Evolutionary conservation across 2,888 invertebrate species (phyloP).

Genomic region (Ochropleura plecta): DNA sequence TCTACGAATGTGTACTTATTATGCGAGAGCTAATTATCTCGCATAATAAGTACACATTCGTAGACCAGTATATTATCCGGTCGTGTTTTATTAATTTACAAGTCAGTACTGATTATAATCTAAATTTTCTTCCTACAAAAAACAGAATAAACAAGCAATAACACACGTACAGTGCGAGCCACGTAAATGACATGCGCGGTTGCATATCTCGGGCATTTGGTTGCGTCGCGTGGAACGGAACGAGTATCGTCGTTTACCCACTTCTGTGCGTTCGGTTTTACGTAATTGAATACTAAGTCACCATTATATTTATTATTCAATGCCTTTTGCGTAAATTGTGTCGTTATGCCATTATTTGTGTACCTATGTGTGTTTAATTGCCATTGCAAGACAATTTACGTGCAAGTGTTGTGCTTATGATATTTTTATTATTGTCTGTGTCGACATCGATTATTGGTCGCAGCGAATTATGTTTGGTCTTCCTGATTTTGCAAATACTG

Average conservation of each 20-base stretch:
- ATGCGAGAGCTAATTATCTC: neutral
- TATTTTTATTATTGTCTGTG: conserved; percentile 51
- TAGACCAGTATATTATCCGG: conserved; percentile 19
- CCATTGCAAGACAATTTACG: conserved; percentile 39
- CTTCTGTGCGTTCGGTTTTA: conserved; percentile 67
- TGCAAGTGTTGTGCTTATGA: conserved; percentile 33
- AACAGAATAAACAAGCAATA: conserved; percentile 40
- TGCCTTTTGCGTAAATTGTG: conserved; percentile 46
- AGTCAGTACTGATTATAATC: conserved; percentile 44
- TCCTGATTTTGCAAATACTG: conserved; percentile 34
- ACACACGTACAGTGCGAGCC: conserved; percentile 44
- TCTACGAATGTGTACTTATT: conserved; percentile 6
- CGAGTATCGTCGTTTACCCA: conserved; percentile 61
- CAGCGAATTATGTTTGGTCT: conserved; percentile 44
- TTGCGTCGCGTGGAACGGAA: conserved; percentile 71
- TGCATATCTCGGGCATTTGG: conserved; percentile 70
- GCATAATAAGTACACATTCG: conserved; percentile 5
- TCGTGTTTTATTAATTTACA: conserved; percentile 40
- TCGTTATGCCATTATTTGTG: conserved; percentile 47
- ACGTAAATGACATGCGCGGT: conserved; percentile 66
- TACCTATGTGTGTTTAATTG: conserved; percentile 45
- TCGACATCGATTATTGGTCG: conserved; percentile 42
- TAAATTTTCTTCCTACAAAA: conserved; percentile 28
- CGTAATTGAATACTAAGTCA: conserved; percentile 64
- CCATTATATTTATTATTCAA: conserved; percentile 53